These are phyloP conservation scores for Gerris buenoi DNA, from an alignment of 1,140 invertebrate genomes.

Conservation along the genomic window DNA sequence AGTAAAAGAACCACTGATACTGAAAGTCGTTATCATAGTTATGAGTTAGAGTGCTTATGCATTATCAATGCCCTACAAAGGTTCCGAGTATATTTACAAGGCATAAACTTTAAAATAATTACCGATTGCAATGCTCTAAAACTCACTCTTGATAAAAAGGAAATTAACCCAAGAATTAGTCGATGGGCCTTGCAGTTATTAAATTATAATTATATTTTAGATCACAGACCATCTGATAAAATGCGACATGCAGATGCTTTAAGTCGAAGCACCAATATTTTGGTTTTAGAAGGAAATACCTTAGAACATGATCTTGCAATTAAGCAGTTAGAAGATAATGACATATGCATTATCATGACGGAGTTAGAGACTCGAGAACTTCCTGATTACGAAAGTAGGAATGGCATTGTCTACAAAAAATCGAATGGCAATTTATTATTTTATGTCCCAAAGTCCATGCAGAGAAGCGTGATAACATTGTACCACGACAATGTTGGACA, in stretches of 20 bases:
- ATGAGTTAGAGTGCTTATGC: not conserved
- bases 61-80: not conserved
- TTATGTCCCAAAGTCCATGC: not conserved
- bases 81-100: constrained; percentile 2
- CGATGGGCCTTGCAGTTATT: not conserved
- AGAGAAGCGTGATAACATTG: not conserved
- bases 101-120: constrained; percentile 2
- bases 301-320: not conserved
- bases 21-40: not conserved
- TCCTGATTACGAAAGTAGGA: not conserved
- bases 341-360: not conserved
- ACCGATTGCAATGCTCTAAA: constrained; percentile 2
- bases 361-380: not conserved
- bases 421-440: not conserved
- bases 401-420: not conserved
- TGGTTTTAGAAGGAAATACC: constrained; percentile 2
- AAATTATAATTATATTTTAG: constrained; percentile 2
- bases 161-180: constrained; percentile 1
- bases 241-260: not conserved
- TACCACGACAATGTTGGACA: not conserved
- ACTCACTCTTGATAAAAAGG: not conserved
- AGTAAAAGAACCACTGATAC: not conserved
- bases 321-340: not conserved
- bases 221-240: not conserved
- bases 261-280: not conserved